Conservation (phyloP, 2,888 invertebrate genomes). For the Drosophila robusta region DNA sequence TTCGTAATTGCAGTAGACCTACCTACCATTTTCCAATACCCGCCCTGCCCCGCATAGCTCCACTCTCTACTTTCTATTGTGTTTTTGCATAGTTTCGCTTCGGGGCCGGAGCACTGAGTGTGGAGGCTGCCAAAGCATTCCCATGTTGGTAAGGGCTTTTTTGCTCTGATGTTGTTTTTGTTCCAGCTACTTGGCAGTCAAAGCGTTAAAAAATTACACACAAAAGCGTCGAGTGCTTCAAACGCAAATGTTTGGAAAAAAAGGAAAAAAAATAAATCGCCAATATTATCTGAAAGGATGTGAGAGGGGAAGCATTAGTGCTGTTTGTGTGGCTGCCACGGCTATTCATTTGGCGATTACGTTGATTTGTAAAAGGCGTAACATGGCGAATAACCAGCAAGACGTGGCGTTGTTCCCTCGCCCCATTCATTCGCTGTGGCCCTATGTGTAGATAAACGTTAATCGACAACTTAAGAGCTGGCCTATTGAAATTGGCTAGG, state of each 20-base stretch:
- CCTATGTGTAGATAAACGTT: slow-evolving; percentile 48
- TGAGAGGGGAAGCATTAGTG: slow-evolving; percentile 26
- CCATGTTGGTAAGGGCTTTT: slow-evolving; percentile 7
- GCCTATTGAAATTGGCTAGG: neutral
- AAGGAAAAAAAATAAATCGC: slow-evolving; percentile 23
- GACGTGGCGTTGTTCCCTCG: slow-evolving; percentile 32
- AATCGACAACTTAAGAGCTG: slow-evolving; percentile 56
- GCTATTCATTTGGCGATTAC: neutral
- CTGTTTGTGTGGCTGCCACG: slow-evolving; percentile 1
- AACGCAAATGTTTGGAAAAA: slow-evolving; percentile 53
- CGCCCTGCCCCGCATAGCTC: neutral
- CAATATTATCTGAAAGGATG: slow-evolving; percentile 44
- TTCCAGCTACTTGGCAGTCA: slow-evolving; percentile 69
- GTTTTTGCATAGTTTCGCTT: slow-evolving; percentile 36
- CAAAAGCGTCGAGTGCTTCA: slow-evolving; percentile 72
- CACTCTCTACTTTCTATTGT: slow-evolving; percentile 17
- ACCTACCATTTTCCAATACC: neutral
- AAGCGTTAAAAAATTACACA: slow-evolving; percentile 72
- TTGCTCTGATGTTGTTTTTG: slow-evolving; percentile 28
- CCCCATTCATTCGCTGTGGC: slow-evolving; percentile 15
- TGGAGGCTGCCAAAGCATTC: slow-evolving; percentile 11
- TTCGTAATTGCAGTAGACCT: slow-evolving; percentile 25
- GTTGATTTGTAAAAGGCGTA: slow-evolving; percentile 5
- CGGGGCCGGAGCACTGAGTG: slow-evolving; percentile 7
- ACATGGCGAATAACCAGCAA: slow-evolving; percentile 20